Base-by-base conservation (phyloP, 2,797 vertebrate species). In the Sternarchorhynchus goeldii region DNA sequence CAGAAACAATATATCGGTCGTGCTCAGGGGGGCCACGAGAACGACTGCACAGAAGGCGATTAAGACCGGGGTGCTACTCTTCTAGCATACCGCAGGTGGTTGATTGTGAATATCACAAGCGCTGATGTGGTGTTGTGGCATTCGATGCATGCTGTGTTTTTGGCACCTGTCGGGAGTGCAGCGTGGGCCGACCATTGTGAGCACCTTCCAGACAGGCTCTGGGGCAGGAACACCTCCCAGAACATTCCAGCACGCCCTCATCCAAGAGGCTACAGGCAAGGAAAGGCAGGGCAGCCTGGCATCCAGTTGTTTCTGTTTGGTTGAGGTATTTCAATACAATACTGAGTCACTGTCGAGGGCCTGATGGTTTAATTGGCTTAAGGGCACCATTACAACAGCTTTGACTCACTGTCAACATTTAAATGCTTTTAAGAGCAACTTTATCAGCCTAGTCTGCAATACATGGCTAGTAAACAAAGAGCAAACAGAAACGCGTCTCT, bases 11-110 rank as follows among this genome's bases (percentile, higher is more conserved):
- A 25, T 14, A 10, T 12, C 8, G 10, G 45, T 10, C 5, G 56
- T 45, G 25, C 66, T 67, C 39, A 3, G 31, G 45, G 25, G 65
- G 21, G 85, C 87, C 82, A 79, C 76, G 80, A 77, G 84, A 83
- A 17, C 81, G 83, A 85, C 82, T 89, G 88, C 89, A 90, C 81
- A 86, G 87, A 86, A 91, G 87, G 88, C 89, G 92, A 90, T 92
- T 92, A 91, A 76, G 84, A 85, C 81, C 25, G 25, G 64, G 83
- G 83, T 83, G 87, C 83, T 88, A 84, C 12, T 81, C 88, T 80
- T 80, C 62, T 81, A 89, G 88, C 79, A 78, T 88, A 83, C 88
- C 86, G n/a, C 79, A 78, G 86, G 65, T 31, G 76, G 91, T 90
- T 90, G 90, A 91, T 91, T 87, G 84, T 73, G 36, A 83, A 64